These are phyloP conservation scores for Craniophora ligustri DNA, from an alignment of 2,888 invertebrate species.

Conservation along the genomic window DNA sequence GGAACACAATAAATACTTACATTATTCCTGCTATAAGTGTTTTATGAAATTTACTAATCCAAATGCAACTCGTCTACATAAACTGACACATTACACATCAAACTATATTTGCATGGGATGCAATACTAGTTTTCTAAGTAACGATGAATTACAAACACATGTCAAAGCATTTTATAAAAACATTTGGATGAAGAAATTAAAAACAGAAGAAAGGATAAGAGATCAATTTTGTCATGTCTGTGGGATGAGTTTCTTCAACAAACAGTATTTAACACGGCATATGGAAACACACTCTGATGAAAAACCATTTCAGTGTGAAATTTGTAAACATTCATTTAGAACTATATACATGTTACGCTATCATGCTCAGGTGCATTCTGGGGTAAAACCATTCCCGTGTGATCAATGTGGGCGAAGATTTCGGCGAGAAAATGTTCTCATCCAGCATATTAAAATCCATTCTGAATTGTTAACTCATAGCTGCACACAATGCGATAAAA, in stretches of 20 bases:
- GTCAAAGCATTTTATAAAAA: constrained; percentile 60
- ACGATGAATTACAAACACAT: constrained; percentile 66
- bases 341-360: constrained; percentile 55
- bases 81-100: constrained; percentile 55
- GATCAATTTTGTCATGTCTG: constrained; percentile 75
- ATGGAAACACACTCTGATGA: constrained; percentile 68
- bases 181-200: constrained; percentile 75
- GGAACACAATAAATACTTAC: constrained; percentile 88
- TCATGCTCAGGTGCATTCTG: constrained; percentile 68
- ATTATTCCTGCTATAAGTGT: constrained; percentile 78
- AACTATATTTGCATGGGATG: constrained; percentile 72
- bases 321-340: constrained; percentile 72
- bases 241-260: constrained; percentile 70
- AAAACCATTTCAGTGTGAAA: constrained; percentile 71
- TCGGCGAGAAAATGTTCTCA: constrained; percentile 59
- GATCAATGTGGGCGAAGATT: constrained; percentile 68
- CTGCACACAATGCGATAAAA: constrained; percentile 91
- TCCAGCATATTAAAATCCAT: constrained; percentile 91
- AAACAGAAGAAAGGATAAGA: constrained; percentile 73
- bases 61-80: constrained; percentile 59
- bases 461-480: constrained; percentile 91
- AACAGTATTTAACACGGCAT: constrained; percentile 64
- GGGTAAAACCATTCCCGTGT: constrained; percentile 67
- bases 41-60: constrained; percentile 60
- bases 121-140: constrained; percentile 62